phyloP scores from a whole-genome alignment of 2,888 invertebrate species.

The Masnerella sp. region DNA sequence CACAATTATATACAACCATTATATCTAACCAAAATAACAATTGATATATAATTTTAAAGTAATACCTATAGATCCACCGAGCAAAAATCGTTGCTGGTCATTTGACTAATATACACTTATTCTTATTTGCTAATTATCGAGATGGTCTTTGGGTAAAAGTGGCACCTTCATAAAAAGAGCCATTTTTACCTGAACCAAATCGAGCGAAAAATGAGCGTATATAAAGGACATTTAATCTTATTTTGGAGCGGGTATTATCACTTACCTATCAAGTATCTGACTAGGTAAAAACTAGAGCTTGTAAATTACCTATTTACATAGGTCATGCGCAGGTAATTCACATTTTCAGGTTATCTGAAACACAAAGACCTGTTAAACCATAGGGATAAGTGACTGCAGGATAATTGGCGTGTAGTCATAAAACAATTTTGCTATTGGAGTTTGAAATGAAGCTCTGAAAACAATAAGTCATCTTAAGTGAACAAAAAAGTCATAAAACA shows the following conservation, averaged over 20 bases:
- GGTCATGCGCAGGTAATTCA: constrained; percentile 38
- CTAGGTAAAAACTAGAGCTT: constrained; percentile 53
- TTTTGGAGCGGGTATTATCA: constrained; percentile 39
- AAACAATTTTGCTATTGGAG: constrained; percentile 35
- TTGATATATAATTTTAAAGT: constrained; percentile 21
- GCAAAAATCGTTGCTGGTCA: constrained; percentile 10
- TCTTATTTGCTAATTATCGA: constrained; percentile 26
- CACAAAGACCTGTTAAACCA: constrained; percentile 37
- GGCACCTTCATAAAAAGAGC: background rate
- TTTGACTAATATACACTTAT: constrained; percentile 47
- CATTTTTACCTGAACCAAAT: background rate
- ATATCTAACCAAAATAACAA: constrained; percentile 11
- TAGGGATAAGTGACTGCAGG: background rate
- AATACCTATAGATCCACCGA: constrained; percentile 21
- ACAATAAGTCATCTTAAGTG: too few species aligned
- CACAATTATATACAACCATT: constrained; percentile 44
- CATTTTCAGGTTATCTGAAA: constrained; percentile 45
- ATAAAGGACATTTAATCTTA: constrained; percentile 35
- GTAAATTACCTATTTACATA: constrained; percentile 43
- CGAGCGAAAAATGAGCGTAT: constrained; percentile 27
- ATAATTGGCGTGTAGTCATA: constrained; percentile 8
- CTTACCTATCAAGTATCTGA: constrained; percentile 46
- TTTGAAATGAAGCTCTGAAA: constrained; percentile 45
- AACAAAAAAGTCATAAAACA: background rate
- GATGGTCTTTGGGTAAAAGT: background rate